Percentiles rank a stretch among this genome's conserved stretches.
Evolutionary conservation across 92 coral and sea anemone genomes (phyloP).

Genomic region (Scolanthus callimorphus): DNA sequence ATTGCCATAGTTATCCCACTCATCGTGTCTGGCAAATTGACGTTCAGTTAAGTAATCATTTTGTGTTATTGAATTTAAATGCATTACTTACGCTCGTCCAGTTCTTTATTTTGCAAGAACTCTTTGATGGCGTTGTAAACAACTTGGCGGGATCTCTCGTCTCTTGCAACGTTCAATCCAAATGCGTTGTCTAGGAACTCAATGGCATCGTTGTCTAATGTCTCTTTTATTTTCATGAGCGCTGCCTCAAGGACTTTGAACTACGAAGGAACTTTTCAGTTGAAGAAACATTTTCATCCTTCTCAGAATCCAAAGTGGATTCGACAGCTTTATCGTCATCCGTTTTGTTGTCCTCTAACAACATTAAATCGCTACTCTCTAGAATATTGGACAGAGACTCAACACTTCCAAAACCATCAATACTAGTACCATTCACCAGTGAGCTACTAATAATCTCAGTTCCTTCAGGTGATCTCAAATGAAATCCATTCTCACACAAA

Average conservation of each 20-base stretch:
- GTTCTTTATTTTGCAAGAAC: constrained; percentile 27
- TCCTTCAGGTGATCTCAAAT: constrained; percentile 4
- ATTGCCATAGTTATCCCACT: too few relatives aligned
- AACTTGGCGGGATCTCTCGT: constrained; percentile 1
- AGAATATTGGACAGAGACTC: background rate
- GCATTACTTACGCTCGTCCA: too few relatives aligned
- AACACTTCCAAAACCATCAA: background rate
- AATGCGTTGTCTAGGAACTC: constrained; percentile 56
- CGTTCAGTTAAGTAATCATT: too few relatives aligned
- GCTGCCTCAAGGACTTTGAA: constrained; percentile 25
- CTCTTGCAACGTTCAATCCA: constrained; percentile 25
- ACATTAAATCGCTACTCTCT: constrained; percentile 19
- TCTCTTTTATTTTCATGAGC: constrained; percentile 23
- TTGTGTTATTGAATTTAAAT: too few relatives aligned
- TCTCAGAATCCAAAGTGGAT: constrained; percentile 3
- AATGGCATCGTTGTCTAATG: constrained; percentile 46
- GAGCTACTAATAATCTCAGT: constrained; percentile 2
- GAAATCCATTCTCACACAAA: constrained; percentile 7
- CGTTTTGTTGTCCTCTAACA: constrained; percentile 52
- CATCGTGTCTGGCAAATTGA: too few relatives aligned
- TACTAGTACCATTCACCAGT: background rate
- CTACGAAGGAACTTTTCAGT: background rate
- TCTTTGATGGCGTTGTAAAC: constrained; percentile 46
- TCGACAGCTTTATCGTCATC: constrained; percentile 81
- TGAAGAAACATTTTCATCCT: background rate